phyloP scores from a whole-genome alignment of 2,797 vertebrate genomes.

The Loris lydekkerianus region DNA sequence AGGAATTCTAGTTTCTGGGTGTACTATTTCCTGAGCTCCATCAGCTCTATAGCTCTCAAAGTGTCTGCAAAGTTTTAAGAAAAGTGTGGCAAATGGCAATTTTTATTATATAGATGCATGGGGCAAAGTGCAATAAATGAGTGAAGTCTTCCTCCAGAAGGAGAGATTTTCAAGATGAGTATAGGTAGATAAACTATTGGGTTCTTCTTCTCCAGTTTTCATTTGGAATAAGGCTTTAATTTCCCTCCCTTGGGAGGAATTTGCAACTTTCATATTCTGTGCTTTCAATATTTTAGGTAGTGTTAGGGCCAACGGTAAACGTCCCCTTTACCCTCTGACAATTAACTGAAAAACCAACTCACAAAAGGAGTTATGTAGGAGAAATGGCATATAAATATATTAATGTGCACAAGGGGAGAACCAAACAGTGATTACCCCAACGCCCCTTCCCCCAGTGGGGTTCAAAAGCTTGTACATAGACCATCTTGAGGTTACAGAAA shows the following conservation, averaged over 20 bases:
- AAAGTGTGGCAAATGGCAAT: neutral
- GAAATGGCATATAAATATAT: neutral
- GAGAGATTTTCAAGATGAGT: conserved; percentile 23
- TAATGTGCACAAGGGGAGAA: neutral
- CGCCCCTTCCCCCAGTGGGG: neutral
- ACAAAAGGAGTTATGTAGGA: neutral
- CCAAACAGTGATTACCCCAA: neutral
- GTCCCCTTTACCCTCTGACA: neutral
- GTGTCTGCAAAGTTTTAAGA: conserved; percentile 20
- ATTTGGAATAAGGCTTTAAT: neutral
- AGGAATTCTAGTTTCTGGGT: neutral
- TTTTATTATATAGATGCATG: neutral
- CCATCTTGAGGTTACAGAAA: neutral
- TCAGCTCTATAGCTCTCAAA: neutral
- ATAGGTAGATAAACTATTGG: neutral
- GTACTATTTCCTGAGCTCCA: neutral
- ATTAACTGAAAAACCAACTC: neutral
- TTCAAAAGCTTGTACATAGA: neutral
- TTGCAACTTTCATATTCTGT: neutral
- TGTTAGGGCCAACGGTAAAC: neutral
- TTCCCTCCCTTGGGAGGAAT: neutral
- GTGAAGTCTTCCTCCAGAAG: neutral
- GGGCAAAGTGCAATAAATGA: neutral
- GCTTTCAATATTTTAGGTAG: neutral
- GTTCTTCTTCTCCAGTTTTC: neutral